Conservation (phyloP, 2,888 invertebrate genomes). For the Plebejus anna region DNA sequence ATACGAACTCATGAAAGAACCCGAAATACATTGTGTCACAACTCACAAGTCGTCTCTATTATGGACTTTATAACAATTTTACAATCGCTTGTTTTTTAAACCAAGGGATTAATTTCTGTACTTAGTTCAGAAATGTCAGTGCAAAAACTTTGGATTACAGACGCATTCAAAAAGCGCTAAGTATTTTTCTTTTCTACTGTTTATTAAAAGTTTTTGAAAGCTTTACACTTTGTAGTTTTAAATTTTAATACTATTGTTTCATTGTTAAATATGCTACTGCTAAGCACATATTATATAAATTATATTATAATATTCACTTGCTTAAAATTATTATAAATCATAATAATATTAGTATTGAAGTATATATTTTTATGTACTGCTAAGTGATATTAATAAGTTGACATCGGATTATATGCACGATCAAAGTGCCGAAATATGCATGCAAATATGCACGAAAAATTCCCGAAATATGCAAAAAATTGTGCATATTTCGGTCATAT, state of each 20-base stretch:
- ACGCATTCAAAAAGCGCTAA: constrained; percentile 15
- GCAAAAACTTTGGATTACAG: not conserved
- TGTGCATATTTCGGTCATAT: too few species aligned
- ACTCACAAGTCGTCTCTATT: not conserved
- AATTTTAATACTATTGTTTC: not conserved
- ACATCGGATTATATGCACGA: too few species aligned
- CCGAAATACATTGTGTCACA: not conserved
- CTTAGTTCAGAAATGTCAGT: not conserved
- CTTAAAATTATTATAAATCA: too few species aligned
- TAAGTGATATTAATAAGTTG: too few species aligned
- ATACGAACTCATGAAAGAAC: too few species aligned
- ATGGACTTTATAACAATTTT: not conserved
- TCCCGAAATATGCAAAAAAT: too few species aligned
- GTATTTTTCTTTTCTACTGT: constrained; percentile 11
- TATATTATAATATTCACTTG: not conserved
- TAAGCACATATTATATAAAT: not conserved
- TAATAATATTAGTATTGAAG: too few species aligned
- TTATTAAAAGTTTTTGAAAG: constrained; percentile 24
- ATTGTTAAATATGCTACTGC: not conserved
- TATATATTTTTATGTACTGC: too few species aligned
- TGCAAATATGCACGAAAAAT: too few species aligned
- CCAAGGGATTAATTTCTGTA: not conserved
- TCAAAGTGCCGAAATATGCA: too few species aligned
- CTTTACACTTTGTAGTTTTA: not conserved
- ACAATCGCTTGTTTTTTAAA: not conserved